These are phyloP conservation scores for Protomyctophum bolini DNA, from an alignment of 2,113 vertebrate species.

Conservation along the genomic window DNA sequence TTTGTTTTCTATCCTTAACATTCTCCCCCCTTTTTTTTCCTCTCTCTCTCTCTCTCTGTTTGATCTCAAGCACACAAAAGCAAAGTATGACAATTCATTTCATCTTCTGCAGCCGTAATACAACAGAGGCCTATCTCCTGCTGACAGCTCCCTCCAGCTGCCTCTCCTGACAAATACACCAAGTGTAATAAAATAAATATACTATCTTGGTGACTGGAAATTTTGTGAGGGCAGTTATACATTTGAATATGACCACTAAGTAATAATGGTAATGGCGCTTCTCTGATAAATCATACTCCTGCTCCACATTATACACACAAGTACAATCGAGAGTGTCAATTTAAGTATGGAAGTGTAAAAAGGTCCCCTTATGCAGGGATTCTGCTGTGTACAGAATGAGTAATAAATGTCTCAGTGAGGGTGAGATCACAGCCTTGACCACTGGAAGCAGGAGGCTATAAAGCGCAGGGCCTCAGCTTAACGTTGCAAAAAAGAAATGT, in stretches of 20 bases:
- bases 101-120: not conserved
- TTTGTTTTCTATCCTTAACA: conserved; percentile 10
- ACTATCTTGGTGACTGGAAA: not conserved
- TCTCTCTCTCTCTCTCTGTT: conserved; percentile 8
- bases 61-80: conserved; percentile 22
- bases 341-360: too few species aligned
- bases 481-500: conserved; percentile 38
- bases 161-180: conserved; percentile 1
- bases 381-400: not conserved
- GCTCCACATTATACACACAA: too few species aligned
- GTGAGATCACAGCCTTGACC: conserved; percentile 4
- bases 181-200: not conserved
- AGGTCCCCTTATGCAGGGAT: too few species aligned
- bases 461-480: conserved; percentile 22
- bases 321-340: too few species aligned
- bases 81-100: conserved; percentile 5
- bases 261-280: too few species aligned
- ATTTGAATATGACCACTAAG: not conserved
- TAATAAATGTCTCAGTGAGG: not conserved
- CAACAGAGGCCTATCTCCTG: conserved; percentile 20
- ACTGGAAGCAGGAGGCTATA: conserved; percentile 46
- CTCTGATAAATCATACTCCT: too few species aligned
- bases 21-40: too few species aligned
- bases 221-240: not conserved
- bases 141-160: not conserved